Base-by-base conservation (phyloP, 1,140 invertebrate species). In the Fopius arisanus region DNA sequence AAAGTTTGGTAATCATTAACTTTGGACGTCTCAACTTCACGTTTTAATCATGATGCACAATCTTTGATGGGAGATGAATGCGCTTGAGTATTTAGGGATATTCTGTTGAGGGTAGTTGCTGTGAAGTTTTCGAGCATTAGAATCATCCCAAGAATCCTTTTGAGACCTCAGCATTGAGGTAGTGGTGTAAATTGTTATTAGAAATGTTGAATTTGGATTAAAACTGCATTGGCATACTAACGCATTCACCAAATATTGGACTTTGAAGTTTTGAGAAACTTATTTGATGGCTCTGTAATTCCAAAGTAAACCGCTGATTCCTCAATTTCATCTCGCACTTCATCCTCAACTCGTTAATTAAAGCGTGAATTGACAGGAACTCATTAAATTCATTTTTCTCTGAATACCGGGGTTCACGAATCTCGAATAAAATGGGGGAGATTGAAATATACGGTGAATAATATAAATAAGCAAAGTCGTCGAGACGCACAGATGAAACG, bases 381-480 rank as follows among this genome's bases (percentile, higher is more conserved):
- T 48, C 43, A 48, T 48, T 48, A 48, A 48, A 48, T 48, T 37
- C 33, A 37, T 16, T 48, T 16, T n/a, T 16, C 43, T n/a, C n/a
- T 5, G 16, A n/a, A 16, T n/a, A 48, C 14, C 7, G n/a, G 16
- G 43, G 43, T 5, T 48, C 43, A 48, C n/a, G 16, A 19, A 2
- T 16, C 16, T 48, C 16, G 43, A n/a, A n/a, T 3, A 37, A 19
- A 3, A 48, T 48, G 6, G 7, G 43, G 0, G 10, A 48, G 28
- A 65, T 65, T 65, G 29, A 65, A 65, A 65, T 65, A 2, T 59
- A 23, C 54, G 21, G 21, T 31, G 33, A 65, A 69, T 69, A 51
- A 69, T 26, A 26, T 40, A 0, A 31, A 40, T 29, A 66, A 67
- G 40, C 37, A 40, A n/a, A 43, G 63, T 40, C 40, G 19, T 43